Conservation (phyloP, 2,888 invertebrate species). For the Candidula unifasciata region DNA sequence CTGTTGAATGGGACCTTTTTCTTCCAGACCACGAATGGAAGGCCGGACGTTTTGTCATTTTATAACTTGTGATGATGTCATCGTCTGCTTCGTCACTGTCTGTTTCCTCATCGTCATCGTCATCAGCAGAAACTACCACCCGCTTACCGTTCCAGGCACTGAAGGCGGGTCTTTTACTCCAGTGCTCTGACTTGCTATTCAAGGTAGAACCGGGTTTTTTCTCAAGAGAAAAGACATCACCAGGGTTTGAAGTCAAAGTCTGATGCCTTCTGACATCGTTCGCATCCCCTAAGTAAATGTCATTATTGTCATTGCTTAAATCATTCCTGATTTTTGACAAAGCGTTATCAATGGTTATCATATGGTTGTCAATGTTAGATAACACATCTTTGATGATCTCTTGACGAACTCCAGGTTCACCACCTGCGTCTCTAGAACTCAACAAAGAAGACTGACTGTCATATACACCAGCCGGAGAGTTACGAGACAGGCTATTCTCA, state of each 20-base stretch:
- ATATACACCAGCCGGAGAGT: neutral
- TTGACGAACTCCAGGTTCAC: neutral
- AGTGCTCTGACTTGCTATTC: neutral
- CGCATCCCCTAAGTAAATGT: neutral
- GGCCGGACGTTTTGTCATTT: neutral
- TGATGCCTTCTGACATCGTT: neutral
- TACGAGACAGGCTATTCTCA: neutral
- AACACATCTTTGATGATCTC: neutral
- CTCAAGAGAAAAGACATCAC: neutral
- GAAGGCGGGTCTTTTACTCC: neutral
- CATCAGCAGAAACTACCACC: neutral
- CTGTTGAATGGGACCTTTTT: neutral
- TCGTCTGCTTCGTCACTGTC: neutral
- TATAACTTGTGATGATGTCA: neutral
- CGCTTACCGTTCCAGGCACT: slow-evolving; percentile 19
- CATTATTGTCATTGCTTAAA: neutral
- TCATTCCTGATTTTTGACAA: neutral
- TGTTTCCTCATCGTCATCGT: neutral
- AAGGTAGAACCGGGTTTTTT: neutral
- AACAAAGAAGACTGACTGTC: neutral
- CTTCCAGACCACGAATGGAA: neutral
- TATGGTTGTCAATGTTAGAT: neutral
- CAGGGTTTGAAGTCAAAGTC: neutral
- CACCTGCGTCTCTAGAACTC: no score
- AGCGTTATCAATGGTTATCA: neutral